Percentiles rank a stretch among this genome's conserved stretches.
phyloP scores from a whole-genome alignment of 2,113 vertebrate species.

The Shinisaurus crocodilurus region DNA sequence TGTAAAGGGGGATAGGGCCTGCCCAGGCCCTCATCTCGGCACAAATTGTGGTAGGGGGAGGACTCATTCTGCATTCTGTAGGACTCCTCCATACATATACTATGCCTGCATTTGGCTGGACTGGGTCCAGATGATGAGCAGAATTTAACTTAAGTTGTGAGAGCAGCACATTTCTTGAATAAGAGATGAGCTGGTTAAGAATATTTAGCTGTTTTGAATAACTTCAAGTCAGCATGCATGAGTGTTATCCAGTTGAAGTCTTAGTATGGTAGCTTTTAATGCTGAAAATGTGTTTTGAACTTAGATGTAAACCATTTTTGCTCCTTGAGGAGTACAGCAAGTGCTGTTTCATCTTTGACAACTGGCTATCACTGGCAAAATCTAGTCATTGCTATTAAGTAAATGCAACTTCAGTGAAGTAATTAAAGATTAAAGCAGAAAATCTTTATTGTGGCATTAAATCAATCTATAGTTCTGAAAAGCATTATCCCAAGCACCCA shows the following conservation, averaged over 20 bases:
- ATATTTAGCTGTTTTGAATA: not conserved
- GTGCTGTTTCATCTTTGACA: constrained; percentile 46
- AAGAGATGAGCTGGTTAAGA: not conserved
- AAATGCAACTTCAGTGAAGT: constrained; percentile 60
- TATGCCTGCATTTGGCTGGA: not conserved
- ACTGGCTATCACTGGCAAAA: constrained; percentile 55
- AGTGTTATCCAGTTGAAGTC: not conserved
- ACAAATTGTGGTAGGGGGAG: not conserved
- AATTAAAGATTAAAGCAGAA: constrained; percentile 69
- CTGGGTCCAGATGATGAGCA: not conserved
- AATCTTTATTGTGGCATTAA: constrained; percentile 67
- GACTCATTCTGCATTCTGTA: too few relatives aligned
- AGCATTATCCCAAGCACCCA: constrained; percentile 58
- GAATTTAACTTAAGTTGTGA: not conserved
- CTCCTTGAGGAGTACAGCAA: not conserved
- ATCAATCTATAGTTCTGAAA: constrained; percentile 69
- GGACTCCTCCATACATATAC: too few relatives aligned
- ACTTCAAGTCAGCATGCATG: not conserved
- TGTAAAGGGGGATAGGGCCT: not conserved
- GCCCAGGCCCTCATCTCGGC: not conserved
- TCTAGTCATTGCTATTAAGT: constrained; percentile 56
- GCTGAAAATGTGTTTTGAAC: not conserved
- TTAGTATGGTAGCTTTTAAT: not conserved
- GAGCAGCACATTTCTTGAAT: not conserved
- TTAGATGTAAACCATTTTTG: constrained; percentile 29